Evolutionary conservation across 1,140 invertebrate species (phyloP), one percentile per base, ranked within the genome.

Genomic region (Patella vulgata): DNA sequence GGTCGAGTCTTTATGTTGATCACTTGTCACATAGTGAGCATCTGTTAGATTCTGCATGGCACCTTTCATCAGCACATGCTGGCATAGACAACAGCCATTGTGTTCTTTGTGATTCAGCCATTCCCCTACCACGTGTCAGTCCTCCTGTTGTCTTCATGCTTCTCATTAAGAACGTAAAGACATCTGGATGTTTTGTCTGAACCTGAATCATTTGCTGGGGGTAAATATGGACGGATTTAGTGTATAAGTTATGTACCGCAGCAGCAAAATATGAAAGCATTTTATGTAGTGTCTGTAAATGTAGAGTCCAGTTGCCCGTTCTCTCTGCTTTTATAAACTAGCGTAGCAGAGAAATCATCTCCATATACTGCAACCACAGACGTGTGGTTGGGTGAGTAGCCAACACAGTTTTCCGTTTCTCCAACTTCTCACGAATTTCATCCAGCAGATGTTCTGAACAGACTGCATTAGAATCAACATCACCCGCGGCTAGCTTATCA

Each of bases 221-320:
- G n/a, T n/a, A n/a, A n/a, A n/a, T n/a, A n/a, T n/a, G 77, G 42
- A 73, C 67, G 55, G 78, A 82, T 78, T 86, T 86, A 6, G 84
- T 82, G 70, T 85, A 86, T 36, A 77, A 59, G 59, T 79, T 78
- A 67, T 86, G 85, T 23, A 83, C 83, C 57, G 70, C 51, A 6
- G 83, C 79, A 68, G 82, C 73, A 68, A 84, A 83, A 52, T 63
- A 80, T 9, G 79, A 79, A 9, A 84, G 59, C 70, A 84, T 84
- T 64, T 70, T 63, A 53, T 66, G 48, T 31, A 85, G 23, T 11
- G 47, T 30, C 19, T 60, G n/a, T 19, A 66, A 51, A 51, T 66
- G 50, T 3, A 66, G 57, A 30, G 39, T 33, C 70, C 71, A 73
- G 33, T 73, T 33, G 23, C 59, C 65, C 5, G 56, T 73, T 47